Conservation (phyloP, 2,888 invertebrate genomes). For the Scaptodrosophila latifasciaeformis region DNA sequence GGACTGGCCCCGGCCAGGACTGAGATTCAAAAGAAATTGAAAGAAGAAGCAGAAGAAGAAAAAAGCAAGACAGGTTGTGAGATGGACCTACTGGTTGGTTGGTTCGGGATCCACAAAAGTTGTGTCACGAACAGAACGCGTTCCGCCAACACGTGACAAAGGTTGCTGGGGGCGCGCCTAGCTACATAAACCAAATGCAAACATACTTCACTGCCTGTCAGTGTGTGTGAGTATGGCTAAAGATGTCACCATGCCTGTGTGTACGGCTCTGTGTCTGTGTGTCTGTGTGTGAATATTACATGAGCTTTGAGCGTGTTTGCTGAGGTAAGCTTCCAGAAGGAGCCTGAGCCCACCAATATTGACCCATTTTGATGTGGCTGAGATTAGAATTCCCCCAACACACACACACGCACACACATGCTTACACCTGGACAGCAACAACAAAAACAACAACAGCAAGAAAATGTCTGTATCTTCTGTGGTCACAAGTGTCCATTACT, state of each 20-base stretch:
- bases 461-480: too few species aligned
- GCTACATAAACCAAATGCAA: conserved; percentile 47
- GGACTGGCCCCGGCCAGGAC: conserved; percentile 30
- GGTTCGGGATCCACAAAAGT: not conserved
- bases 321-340: too few species aligned
- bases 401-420: conserved; percentile 1
- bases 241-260: conserved; percentile 41
- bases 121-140: conserved; percentile 29
- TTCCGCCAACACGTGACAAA: conserved; percentile 31
- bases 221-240: conserved; percentile 31
- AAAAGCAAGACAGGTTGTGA: conserved; percentile 25
- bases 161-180: conserved; percentile 34
- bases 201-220: conserved; percentile 9
- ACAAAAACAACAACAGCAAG: conserved; percentile 1
- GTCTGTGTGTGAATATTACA: conserved; percentile 47
- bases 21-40: conserved; percentile 4
- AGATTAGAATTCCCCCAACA: conserved; percentile 31
- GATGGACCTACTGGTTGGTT: not conserved
- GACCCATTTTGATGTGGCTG: conserved; percentile 51
- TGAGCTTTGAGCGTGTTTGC: conserved; percentile 33
- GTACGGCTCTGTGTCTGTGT: conserved; percentile 23
- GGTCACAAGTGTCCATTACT: not conserved
- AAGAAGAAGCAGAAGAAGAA: not conserved
- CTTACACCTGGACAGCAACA: not conserved
- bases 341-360: conserved; percentile 38